Percentiles rank a stretch among this genome's conserved stretches.
Conservation (phyloP, 1,140 invertebrate species). For the Paraescarpia echinospica region DNA sequence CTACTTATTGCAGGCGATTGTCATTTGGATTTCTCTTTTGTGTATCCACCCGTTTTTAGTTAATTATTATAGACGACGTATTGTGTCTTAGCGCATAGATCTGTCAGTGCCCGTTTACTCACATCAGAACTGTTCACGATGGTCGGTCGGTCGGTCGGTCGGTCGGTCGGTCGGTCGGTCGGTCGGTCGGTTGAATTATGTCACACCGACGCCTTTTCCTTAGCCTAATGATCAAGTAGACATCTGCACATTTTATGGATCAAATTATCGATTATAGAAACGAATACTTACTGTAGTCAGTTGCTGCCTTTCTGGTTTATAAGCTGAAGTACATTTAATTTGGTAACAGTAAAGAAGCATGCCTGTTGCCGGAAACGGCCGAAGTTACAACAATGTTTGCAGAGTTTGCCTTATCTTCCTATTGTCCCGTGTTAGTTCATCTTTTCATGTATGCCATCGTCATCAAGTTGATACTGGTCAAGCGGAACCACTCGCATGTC, state of each 20-base stretch:
- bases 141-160: slow-evolving; percentile 1
- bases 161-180: slow-evolving; percentile 1
- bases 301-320: too few species aligned
- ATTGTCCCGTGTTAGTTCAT: too few species aligned
- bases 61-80: too few species aligned
- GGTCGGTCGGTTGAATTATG: background rate
- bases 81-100: too few species aligned
- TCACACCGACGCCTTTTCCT: too few species aligned
- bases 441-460: background rate
- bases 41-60: too few species aligned
- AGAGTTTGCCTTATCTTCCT: too few species aligned
- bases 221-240: too few species aligned
- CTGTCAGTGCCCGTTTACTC: too few species aligned
- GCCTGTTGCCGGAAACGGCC: background rate
- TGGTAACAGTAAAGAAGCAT: background rate
- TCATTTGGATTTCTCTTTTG: too few species aligned
- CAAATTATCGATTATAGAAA: background rate
- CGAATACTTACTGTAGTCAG: background rate
- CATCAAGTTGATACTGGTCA: background rate
- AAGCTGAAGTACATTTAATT: too few species aligned
- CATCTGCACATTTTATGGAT: background rate
- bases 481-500: background rate
- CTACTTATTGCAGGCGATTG: too few species aligned
- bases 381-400: background rate
- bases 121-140: background rate